phyloP scores from a whole-genome alignment of 2,797 vertebrate genomes.

The Eupleurogrammus muticus region DNA sequence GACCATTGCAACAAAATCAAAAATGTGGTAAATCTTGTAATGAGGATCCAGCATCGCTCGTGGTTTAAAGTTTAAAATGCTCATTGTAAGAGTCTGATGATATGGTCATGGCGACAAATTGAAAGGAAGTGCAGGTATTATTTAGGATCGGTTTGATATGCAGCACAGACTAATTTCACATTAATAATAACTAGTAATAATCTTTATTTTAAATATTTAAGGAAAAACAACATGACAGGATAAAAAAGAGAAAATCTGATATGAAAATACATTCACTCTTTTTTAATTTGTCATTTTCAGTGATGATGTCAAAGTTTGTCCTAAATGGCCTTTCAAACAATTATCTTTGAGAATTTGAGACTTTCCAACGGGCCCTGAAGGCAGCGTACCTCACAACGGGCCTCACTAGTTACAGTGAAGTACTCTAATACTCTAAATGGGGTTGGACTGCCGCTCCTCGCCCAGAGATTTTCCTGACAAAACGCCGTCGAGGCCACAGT shows the following conservation, averaged over 20 bases:
- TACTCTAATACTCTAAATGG: slow-evolving; percentile 14
- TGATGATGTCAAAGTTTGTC: neutral
- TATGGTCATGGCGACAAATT: too few relatives aligned
- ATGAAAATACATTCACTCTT: neutral
- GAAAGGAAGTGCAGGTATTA: too few relatives aligned
- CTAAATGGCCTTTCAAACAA: neutral
- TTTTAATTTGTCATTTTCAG: neutral
- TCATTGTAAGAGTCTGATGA: too few relatives aligned
- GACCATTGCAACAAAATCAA: neutral
- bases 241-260: neutral
- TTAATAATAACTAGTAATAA: too few relatives aligned
- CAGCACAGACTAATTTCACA: too few relatives aligned
- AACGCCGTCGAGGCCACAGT: slow-evolving; percentile 36
- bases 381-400: neutral
- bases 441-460: slow-evolving; percentile 11
- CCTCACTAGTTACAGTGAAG: neutral
- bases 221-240: too few relatives aligned
- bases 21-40: neutral
- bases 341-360: neutral
- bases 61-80: neutral
- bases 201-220: too few relatives aligned
- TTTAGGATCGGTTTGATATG: too few relatives aligned
- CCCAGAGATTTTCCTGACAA: slow-evolving; percentile 42
- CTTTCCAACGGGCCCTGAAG: slow-evolving; percentile 5
- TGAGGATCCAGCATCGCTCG: neutral